These are phyloP conservation scores for Idaea aversata DNA, from an alignment of 2,888 invertebrate species.

Conservation along the genomic window DNA sequence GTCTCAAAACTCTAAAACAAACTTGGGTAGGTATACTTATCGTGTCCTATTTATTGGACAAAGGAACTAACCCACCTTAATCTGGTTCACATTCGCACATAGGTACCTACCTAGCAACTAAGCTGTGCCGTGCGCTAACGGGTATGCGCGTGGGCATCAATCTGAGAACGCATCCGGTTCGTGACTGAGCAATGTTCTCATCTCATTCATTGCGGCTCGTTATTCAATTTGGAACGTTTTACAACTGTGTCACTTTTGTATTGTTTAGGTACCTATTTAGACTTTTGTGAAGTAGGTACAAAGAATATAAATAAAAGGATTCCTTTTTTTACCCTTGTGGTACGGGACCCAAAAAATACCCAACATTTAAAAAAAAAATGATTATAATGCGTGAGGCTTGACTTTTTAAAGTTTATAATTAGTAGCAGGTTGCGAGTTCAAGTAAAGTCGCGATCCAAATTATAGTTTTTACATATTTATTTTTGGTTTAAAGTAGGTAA, in stretches of 20 bases:
- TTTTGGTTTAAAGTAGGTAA: too few species aligned
- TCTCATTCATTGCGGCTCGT: slow-evolving; percentile 19
- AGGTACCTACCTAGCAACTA: not conserved
- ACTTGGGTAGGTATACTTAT: not conserved
- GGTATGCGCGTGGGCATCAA: not conserved
- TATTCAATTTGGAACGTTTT: slow-evolving; percentile 21
- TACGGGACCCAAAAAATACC: too few species aligned
- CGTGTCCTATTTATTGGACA: not conserved
- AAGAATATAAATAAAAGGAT: too few species aligned
- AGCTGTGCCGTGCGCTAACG: too few species aligned
- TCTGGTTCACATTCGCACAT: not conserved
- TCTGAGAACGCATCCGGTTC: slow-evolving; percentile 3
- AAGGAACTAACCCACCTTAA: not conserved
- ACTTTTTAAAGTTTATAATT: too few species aligned
- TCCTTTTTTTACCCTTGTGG: too few species aligned
- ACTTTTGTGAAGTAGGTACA: not conserved
- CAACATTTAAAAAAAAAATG: too few species aligned
- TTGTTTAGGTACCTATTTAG: not conserved
- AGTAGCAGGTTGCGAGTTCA: too few species aligned
- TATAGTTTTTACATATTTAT: too few species aligned
- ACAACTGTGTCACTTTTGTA: slow-evolving; percentile 8
- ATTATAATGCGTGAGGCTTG: too few species aligned
- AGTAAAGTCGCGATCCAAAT: too few species aligned
- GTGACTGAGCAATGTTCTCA: slow-evolving; percentile 2
- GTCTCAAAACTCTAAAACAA: not conserved